Evolutionary conservation across 2,113 vertebrate genomes (phyloP).

Genomic region (Etheostoma cragini): DNA sequence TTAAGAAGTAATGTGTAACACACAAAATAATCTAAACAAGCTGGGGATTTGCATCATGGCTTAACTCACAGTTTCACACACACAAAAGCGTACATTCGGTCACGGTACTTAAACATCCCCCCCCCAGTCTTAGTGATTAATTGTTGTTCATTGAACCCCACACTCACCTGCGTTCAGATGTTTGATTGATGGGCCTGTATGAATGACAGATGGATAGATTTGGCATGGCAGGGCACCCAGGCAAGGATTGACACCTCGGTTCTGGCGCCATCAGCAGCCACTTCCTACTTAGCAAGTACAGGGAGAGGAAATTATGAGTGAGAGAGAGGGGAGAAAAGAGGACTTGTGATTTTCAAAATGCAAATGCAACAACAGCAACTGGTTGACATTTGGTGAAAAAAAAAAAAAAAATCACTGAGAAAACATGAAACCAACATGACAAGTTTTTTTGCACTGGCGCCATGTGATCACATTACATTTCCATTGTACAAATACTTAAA

Average conservation of each 20-base stretch:
- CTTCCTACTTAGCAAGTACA: constrained; percentile 17
- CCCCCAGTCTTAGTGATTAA: constrained; percentile 73
- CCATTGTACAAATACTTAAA: too few species aligned
- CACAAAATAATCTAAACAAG: neutral
- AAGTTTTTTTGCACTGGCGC: neutral
- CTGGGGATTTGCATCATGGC: neutral
- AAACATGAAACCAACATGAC: constrained; percentile 23
- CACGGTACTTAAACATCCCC: constrained; percentile 34
- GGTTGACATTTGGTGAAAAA: constrained; percentile 32
- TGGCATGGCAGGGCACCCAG: constrained; percentile 51
- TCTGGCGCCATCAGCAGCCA: constrained; percentile 25
- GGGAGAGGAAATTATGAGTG: constrained; percentile 7
- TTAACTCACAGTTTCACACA: neutral
- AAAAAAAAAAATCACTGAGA: constrained; percentile 27
- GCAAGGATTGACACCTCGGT: constrained; percentile 39
- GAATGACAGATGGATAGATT: constrained; percentile 72
- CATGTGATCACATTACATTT: neutral
- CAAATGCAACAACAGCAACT: constrained; percentile 20
- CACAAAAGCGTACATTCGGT: neutral
- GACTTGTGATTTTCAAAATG: constrained; percentile 15
- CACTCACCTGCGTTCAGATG: constrained; percentile 58
- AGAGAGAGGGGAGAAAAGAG: neutral
- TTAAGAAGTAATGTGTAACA: too few species aligned
- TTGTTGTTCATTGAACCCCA: constrained; percentile 54
- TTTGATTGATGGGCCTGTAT: constrained; percentile 69